Evolutionary conservation across 1,140 invertebrate genomes (phyloP), one percentile per base, ranked within the genome.

Genomic region (Cydia amplana): DNA sequence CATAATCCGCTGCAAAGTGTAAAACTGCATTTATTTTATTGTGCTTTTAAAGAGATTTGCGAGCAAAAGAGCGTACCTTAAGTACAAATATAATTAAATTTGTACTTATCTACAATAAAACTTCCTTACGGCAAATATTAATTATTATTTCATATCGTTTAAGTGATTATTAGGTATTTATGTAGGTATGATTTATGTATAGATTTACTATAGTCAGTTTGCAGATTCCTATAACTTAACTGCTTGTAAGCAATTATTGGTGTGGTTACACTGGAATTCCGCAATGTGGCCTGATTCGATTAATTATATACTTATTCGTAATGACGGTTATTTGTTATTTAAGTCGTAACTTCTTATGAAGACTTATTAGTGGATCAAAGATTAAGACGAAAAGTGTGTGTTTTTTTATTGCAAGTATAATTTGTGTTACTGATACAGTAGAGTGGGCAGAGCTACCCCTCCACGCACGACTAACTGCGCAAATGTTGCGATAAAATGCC

Each of bases 21-120:
- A 12, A 70, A 70, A 70, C 28, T 36, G 65, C 28, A 70, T 36
- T 70, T 70, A 70, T 70, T 40, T 70, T 70, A 70, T 70, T 70
- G 32, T 70, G 28, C 9, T 70, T 40, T 70, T 40, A 36, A 32
- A 36, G 32, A 60, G 55, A 23, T 60, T 60, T 60, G 55, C 55
- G 20, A 23, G 55, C 55, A 23, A 23, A 55, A 55, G 20, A 18
- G 51, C 51, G n/a, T 18, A 18, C 51, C 12, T 25, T 55, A 55
- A 6, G 51, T 55, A 5, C 14, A 46, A 46, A 16, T 14, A 46
- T 12, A 12, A 46, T 46, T 40, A 40, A 40, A 16, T 43, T 43
- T 43, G 43, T 43, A 43, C 12, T 43, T 43, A 12, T 43, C 10
- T 43, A 43, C 0, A 43, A 43, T 2, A 12, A 43, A 36, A 9